Evolutionary conservation across 2,888 invertebrate species (phyloP).

Genomic region (Phasia obesa): DNA sequence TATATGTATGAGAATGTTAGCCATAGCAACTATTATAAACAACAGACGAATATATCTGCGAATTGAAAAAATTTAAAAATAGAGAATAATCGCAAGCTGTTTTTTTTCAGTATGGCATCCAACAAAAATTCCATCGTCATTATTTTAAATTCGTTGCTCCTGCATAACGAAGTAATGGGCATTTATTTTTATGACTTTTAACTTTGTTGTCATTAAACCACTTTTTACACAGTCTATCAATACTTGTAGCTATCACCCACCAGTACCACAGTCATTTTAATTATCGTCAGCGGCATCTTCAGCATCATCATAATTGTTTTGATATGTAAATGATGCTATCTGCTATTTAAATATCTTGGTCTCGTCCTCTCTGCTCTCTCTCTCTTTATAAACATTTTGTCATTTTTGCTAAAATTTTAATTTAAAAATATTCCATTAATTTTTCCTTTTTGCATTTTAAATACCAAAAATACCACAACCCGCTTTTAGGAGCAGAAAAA

Average conservation of each 20-base stretch:
- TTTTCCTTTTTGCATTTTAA: constrained; percentile 41
- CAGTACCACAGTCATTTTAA: not conserved
- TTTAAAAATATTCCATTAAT: constrained; percentile 42
- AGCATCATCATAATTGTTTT: constrained; percentile 48
- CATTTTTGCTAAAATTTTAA: constrained; percentile 40
- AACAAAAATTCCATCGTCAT: not conserved
- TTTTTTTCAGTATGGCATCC: too few species aligned
- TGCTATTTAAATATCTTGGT: not conserved
- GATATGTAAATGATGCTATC: constrained; percentile 41
- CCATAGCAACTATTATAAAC: too few species aligned
- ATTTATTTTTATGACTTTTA: constrained; percentile 9
- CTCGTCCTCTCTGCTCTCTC: not conserved
- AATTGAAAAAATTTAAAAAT: too few species aligned
- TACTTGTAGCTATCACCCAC: not conserved
- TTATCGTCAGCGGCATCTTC: constrained; percentile 8
- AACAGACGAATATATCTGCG: too few species aligned
- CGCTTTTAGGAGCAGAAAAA: constrained; percentile 37
- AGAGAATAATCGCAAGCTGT: too few species aligned
- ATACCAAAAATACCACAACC: constrained; percentile 59
- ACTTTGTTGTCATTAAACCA: constrained; percentile 56
- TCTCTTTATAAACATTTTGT: not conserved
- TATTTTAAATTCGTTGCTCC: not conserved
- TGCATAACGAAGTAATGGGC: too few species aligned
- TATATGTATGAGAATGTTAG: too few species aligned
- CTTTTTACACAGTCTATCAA: not conserved